Base-by-base conservation (phyloP, 2,113 vertebrate species). In the Calidris pugnax region DNA sequence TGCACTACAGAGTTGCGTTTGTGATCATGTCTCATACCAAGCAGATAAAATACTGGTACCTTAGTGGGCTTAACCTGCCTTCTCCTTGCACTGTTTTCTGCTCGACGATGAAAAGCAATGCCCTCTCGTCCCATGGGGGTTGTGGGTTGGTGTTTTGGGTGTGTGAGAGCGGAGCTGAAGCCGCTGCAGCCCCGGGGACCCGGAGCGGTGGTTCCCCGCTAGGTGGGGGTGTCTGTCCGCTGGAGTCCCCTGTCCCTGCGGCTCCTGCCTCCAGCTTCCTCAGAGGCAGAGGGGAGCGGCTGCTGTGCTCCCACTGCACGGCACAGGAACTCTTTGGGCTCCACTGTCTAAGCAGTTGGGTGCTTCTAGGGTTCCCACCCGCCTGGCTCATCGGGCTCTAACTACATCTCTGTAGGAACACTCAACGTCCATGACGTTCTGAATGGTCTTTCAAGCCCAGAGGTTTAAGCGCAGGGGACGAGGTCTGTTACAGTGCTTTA, bases 171-270 rank as follows among this genome's bases (percentile, higher is more conserved):
- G 19, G 37, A 24, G 27, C 66, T 69, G 71, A 16, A 60, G 60
- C 17, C 1, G 4, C 26, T 59, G 15, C 22, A 3, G 24, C 8
- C 8, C 22, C 7, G 0, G 39, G 6, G 33, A 37, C 4, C 21
- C 43, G 18, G 59, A 27, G 47, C 28, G 32, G 23, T 32, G 35
- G 4, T 33, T 64, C 53, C 43, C 96, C 96, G 23, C 94, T 91
- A 97, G 97, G 69, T 93, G 97, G 97, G 66, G 72, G 45, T 95
- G 84, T 91, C 57, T 9, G 33, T n/a, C 95, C 35, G 47, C 51
- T 37, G 27, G 77, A n/a, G 13, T 20, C 23, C 1, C 4, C 5
- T 69, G 15, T 33, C 51, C 4, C 41, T 2, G 2, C 15, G 13
- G 12, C 57, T 74, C 12, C 23, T 0, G 8, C 37, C 20, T 3